Evolutionary conservation across 2,113 vertebrate genomes (phyloP).

Genomic region (Brachyhypopomus gauderio): DNA sequence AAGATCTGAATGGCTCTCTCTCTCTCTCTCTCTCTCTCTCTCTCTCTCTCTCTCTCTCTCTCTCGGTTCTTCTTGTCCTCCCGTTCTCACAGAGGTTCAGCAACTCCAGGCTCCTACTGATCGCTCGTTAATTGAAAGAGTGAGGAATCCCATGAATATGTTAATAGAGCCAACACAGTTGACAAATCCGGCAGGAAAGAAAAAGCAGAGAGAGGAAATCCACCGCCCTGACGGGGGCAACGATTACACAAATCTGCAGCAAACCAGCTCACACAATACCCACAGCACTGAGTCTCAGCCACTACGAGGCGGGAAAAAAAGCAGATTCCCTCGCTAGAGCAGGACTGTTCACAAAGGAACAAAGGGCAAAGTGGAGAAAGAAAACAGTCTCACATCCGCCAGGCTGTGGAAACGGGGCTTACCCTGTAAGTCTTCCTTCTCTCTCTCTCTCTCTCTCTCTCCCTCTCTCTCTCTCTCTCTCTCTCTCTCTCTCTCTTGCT

Average conservation of each 20-base stretch:
- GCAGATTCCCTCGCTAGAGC: conserved; percentile 9
- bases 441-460: conserved; percentile 13
- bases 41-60: neutral
- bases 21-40: conserved; percentile 6
- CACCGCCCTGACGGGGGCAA: conserved; percentile 43
- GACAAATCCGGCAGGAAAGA: conserved; percentile 45
- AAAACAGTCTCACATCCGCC: conserved; percentile 62
- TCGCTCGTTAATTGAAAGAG: conserved; percentile 49
- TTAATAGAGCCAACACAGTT: conserved; percentile 51
- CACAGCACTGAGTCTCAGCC: conserved; percentile 27
- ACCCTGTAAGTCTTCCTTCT: conserved; percentile 81
- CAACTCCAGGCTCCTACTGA: conserved; percentile 30
- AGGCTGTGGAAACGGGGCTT: conserved; percentile 73
- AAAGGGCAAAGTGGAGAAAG: conserved; percentile 49
- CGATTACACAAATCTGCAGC: conserved; percentile 55
- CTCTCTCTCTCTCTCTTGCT: conserved; percentile 58
- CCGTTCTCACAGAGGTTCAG: neutral
- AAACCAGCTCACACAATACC: conserved; percentile 49
- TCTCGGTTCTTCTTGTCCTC: conserved; percentile 4
- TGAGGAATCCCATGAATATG: conserved; percentile 55
- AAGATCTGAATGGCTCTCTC: conserved; percentile 30
- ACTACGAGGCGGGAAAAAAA: conserved; percentile 1
- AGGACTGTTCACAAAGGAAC: conserved; percentile 56
- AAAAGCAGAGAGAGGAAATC: conserved; percentile 30
- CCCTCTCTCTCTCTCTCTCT: conserved; percentile 56